Conservation (phyloP, 2,888 invertebrate genomes). For the Harmothoe impar region DNA sequence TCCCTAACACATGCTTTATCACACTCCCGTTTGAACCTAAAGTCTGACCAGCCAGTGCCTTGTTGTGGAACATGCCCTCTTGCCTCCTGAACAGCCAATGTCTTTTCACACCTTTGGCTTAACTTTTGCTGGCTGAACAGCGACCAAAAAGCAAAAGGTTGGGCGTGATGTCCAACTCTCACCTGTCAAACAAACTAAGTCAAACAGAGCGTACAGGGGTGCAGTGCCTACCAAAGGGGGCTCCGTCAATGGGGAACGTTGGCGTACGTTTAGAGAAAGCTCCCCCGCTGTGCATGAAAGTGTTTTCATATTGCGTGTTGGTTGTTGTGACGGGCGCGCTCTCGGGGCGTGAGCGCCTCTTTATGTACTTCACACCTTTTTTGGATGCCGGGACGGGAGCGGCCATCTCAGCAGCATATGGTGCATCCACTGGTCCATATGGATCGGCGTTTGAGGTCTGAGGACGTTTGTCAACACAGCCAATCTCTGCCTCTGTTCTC, state of each 20-base stretch:
- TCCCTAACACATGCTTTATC: background rate
- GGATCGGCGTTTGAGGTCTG: constrained; percentile 6
- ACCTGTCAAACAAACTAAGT: constrained; percentile 7
- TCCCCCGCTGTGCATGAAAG: background rate
- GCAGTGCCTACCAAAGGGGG: background rate
- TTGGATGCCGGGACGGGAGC: background rate
- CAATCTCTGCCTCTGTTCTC: too few species aligned
- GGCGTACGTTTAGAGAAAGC: background rate
- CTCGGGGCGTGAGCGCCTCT: background rate
- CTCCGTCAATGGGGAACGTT: background rate
- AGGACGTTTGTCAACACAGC: background rate
- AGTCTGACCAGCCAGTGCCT: background rate
- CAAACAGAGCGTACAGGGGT: constrained; percentile 9
- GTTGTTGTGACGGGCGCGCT: background rate
- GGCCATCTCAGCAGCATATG: constrained; percentile 18
- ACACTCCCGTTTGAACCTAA: constrained; percentile 27
- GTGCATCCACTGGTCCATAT: constrained; percentile 20
- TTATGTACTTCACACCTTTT: constrained; percentile 37
- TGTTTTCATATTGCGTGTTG: background rate
- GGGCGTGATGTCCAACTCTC: background rate
- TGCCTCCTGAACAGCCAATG: constrained; percentile 4
- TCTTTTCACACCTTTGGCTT: constrained; percentile 44
- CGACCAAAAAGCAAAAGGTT: background rate
- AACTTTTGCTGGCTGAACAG: constrained; percentile 17
- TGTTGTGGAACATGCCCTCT: constrained; percentile 2